These are phyloP conservation scores for Takifugu rubripes DNA, from an alignment of 2,797 vertebrate species.

Conservation along the genomic window DNA sequence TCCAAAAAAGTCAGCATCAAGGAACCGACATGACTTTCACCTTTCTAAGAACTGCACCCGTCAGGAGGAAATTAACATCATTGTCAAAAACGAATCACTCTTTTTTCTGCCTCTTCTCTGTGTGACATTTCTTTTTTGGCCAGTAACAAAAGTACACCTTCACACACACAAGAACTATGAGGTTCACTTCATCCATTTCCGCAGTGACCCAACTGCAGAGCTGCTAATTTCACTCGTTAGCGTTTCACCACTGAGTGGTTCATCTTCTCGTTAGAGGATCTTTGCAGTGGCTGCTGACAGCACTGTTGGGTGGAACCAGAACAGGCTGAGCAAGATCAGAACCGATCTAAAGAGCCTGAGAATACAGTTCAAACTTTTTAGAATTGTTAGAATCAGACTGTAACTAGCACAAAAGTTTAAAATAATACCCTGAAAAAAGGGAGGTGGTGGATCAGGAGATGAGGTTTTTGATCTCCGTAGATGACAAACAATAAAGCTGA, in stretches of 20 bases:
- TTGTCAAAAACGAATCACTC: slow-evolving; percentile 11
- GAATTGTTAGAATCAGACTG: not conserved
- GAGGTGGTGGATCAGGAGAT: too few species aligned
- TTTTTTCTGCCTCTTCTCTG: too few species aligned
- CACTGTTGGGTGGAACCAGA: slow-evolving; percentile 10
- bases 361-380: not conserved
- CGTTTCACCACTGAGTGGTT: not conserved
- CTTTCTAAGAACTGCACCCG: slow-evolving; percentile 10
- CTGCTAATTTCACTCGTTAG: too few species aligned
- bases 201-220: not conserved
- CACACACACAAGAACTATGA: too few species aligned
- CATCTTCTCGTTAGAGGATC: slow-evolving; percentile 21
- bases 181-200: too few species aligned
- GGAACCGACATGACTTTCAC: slow-evolving; percentile 15
- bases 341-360: not conserved
- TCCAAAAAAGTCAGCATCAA: not conserved
- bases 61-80: slow-evolving; percentile 5
- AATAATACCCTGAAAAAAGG: not conserved
- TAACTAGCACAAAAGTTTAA: not conserved
- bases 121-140: too few species aligned
- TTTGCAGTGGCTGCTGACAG: slow-evolving; percentile 16
- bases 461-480: too few species aligned
- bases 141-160: too few species aligned
- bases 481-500: too few species aligned
- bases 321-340: slow-evolving; percentile 24